Conservation (phyloP, 2,888 invertebrate species). For the Sepioteuthis lessoniana region DNA sequence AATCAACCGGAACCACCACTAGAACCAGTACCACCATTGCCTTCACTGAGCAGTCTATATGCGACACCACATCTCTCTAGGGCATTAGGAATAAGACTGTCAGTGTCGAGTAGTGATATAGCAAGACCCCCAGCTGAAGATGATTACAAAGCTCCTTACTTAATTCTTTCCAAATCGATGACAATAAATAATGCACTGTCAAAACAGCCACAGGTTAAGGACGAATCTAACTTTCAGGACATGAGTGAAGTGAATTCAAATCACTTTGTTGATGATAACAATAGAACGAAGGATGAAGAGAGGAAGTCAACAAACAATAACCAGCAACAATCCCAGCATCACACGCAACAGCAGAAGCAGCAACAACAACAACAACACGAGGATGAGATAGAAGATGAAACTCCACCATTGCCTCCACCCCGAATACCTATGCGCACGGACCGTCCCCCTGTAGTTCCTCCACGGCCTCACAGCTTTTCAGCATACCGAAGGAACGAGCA, state of each 20-base stretch:
- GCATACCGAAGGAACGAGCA: background rate
- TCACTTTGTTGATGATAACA: background rate
- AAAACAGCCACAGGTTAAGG: background rate
- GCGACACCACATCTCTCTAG: background rate
- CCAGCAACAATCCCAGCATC: background rate
- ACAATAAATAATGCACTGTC: background rate
- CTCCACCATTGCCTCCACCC: slow-evolving; percentile 44
- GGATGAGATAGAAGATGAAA: background rate
- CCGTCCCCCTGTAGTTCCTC: slow-evolving; percentile 24
- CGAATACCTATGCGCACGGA: slow-evolving; percentile 46
- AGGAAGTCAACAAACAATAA: background rate
- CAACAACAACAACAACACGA: background rate
- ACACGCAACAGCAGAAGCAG: background rate
- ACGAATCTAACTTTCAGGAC: background rate
- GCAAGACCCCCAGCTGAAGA: slow-evolving; percentile 5
- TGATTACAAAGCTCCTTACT: background rate
- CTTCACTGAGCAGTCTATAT: slow-evolving; percentile 7
- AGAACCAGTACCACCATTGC: slow-evolving; percentile 10
- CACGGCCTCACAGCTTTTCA: slow-evolving; percentile 43
- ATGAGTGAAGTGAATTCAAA: background rate
- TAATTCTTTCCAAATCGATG: background rate
- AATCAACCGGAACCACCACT: background rate
- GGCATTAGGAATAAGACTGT: background rate
- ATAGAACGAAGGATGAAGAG: background rate
- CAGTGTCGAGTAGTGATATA: background rate